These are phyloP conservation scores for Hyaena hyaena DNA, from an alignment of 2,113 vertebrate species.

Conservation along the genomic window DNA sequence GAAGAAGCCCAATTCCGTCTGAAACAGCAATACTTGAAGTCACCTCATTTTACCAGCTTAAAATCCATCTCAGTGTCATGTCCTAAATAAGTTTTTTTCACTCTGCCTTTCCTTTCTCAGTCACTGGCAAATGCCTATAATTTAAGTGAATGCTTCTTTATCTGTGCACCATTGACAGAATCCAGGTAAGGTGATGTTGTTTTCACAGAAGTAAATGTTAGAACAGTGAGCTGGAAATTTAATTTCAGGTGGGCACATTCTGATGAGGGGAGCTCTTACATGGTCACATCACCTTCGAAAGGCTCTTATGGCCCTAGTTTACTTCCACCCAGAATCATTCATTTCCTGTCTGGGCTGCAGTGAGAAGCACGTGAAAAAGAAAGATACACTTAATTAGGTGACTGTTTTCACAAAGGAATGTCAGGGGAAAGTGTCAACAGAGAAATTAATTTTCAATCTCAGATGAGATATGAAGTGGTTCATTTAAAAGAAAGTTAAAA, in stretches of 20 bases:
- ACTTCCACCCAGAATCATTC: not conserved
- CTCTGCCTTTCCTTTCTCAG: not conserved
- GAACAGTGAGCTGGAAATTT: not conserved
- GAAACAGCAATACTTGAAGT: not conserved
- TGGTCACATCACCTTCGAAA: not conserved
- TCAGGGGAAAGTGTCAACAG: not conserved
- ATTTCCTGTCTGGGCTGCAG: not conserved
- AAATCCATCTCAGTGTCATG: not conserved
- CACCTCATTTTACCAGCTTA: not conserved
- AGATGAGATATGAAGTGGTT: not conserved
- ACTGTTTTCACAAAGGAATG: not conserved
- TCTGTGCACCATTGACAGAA: not conserved
- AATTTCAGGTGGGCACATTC: not conserved
- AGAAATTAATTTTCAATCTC: conserved; percentile 24
- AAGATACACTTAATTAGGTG: conserved; percentile 1
- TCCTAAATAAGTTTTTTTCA: not conserved
- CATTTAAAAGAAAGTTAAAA: not conserved
- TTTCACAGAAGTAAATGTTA: not conserved
- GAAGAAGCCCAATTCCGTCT: not conserved
- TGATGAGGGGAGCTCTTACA: not conserved
- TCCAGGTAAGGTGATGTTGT: not conserved
- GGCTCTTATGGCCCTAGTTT: not conserved
- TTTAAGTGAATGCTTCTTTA: not conserved
- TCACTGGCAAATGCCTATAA: not conserved
- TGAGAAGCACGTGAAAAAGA: not conserved